Conservation (phyloP, 2,797 vertebrate species). For the Threskiornis aethiopicus region DNA sequence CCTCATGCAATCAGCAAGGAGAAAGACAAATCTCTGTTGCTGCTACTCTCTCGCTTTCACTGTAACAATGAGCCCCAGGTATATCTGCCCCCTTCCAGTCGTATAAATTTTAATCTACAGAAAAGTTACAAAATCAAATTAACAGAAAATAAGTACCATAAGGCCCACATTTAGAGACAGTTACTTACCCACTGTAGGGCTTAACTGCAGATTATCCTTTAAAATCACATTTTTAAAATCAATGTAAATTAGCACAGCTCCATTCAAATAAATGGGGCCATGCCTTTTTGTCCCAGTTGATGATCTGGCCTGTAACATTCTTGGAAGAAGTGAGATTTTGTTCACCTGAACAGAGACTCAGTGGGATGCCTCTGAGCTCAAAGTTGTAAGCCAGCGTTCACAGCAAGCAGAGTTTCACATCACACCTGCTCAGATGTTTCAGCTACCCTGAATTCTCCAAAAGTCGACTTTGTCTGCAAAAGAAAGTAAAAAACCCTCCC, state of each 20-base stretch:
- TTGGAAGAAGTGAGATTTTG: neutral
- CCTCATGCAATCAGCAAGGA: neutral
- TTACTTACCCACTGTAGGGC: neutral
- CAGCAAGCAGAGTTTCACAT: constrained; percentile 11
- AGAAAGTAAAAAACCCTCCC: neutral
- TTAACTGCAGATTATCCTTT: neutral
- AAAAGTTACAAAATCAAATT: neutral
- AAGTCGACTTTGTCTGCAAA: neutral
- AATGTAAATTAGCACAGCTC: neutral
- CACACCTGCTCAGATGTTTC: constrained; percentile 39
- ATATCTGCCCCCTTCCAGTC: neutral
- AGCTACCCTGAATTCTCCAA: neutral
- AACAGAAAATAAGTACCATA: neutral
- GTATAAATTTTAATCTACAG: neutral
- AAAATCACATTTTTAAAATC: neutral
- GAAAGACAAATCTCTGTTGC: neutral
- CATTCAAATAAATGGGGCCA: neutral
- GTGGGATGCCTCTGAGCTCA: neutral
- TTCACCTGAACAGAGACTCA: constrained; percentile 34
- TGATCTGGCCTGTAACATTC: neutral
- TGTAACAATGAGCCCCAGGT: neutral
- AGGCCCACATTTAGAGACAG: neutral
- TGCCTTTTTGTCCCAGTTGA: neutral
- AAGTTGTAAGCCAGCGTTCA: neutral
- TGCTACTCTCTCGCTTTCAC: neutral